These are phyloP conservation scores for Sphenopsis melanotis DNA, from an alignment of 2,797 vertebrate species.

Conservation along the genomic window DNA sequence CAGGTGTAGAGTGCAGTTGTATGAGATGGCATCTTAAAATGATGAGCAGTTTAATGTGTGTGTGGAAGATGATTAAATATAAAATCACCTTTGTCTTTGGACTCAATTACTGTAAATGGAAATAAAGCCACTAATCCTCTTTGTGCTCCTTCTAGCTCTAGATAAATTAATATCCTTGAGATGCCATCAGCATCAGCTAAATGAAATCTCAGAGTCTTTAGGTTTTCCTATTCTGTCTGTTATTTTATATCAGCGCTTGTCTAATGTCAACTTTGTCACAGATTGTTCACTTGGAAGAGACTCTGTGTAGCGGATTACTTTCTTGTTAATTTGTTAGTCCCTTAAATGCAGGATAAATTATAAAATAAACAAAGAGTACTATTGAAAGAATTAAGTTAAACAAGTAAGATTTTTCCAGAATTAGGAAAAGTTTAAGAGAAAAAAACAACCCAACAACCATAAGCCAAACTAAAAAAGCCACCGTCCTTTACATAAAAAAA, in stretches of 20 bases:
- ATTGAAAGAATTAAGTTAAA: background rate
- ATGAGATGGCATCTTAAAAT: background rate
- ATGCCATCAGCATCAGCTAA: background rate
- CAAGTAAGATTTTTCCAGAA: background rate
- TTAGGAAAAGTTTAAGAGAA: background rate
- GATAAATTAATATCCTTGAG: background rate
- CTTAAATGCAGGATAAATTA: background rate
- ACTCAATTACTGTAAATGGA: background rate
- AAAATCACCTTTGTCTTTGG: background rate
- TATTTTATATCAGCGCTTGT: background rate
- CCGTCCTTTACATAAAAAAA: background rate
- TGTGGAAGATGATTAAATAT: background rate
- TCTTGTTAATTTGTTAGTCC: background rate
- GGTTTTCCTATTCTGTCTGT: background rate
- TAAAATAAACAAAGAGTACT: background rate
- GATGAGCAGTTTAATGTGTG: background rate
- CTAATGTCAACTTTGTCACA: background rate
- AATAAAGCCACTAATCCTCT: background rate
- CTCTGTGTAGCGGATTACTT: background rate
- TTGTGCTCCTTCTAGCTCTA: background rate
- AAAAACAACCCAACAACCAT: fast-evolving
- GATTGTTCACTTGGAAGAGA: background rate
- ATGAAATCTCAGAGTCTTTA: background rate
- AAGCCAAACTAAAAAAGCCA: background rate
- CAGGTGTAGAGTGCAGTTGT: background rate